Conservation (phyloP, 2,797 vertebrate species). For the Amblyraja radiata region DNA sequence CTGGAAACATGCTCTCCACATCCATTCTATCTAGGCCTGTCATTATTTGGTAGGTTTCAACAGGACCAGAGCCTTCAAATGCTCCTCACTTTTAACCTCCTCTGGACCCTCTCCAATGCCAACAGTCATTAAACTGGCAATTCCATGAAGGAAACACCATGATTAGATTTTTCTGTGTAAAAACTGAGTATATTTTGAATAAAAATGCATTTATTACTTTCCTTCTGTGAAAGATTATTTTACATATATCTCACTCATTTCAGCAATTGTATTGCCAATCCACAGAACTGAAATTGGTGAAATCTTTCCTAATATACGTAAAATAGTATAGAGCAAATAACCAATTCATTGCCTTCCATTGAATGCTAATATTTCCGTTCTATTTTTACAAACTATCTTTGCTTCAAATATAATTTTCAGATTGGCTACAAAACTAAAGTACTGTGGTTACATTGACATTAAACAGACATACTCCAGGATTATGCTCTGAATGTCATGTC, state of each 20-base stretch:
- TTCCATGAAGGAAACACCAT: not conserved
- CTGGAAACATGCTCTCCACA: no score
- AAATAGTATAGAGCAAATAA: not conserved
- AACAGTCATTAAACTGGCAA: not conserved
- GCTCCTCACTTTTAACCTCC: no score
- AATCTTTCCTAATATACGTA: not conserved
- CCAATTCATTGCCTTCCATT: not conserved
- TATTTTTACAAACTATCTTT: not conserved
- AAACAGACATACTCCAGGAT: not conserved
- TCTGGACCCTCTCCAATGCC: no score
- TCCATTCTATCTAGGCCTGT: no score
- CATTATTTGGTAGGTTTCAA: no score
- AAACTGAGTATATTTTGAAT: not conserved
- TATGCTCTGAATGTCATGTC: not conserved
- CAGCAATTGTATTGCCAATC: not conserved
- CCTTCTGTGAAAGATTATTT: not conserved
- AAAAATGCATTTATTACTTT: not conserved
- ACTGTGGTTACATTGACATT: conserved; percentile 5
- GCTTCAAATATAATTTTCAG: not conserved
- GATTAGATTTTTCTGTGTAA: not conserved
- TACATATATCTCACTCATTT: not conserved
- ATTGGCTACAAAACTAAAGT: conserved; percentile 3
- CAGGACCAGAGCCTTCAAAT: no score
- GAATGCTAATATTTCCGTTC: not conserved
- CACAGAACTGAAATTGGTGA: not conserved